Percentiles rank a stretch among this genome's conserved stretches.
Conservation (phyloP, 2,113 vertebrate species). For the Miniopterus natalensis region DNA sequence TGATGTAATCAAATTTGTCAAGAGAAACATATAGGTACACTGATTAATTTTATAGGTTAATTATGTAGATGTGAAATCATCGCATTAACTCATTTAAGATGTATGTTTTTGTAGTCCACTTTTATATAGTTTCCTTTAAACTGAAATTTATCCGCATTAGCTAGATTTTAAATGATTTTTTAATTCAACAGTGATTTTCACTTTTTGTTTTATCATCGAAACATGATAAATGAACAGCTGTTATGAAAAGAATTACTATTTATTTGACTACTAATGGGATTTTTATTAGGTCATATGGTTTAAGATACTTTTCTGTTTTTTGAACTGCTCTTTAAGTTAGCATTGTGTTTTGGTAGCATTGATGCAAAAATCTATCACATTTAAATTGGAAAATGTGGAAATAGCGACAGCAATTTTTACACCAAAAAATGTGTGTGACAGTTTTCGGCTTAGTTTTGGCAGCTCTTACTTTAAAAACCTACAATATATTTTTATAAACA, state of each 20-base stretch:
- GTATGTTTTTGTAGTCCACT: background rate
- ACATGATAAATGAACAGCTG: background rate
- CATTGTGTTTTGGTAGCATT: background rate
- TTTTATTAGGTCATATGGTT: background rate
- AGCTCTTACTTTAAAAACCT: conserved; percentile 48
- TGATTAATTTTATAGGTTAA: background rate
- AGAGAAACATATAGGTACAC: background rate
- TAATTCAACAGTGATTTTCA: background rate
- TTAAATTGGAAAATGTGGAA: background rate
- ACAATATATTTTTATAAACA: background rate
- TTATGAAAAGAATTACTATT: background rate
- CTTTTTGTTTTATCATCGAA: conserved; percentile 8
- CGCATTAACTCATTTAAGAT: background rate
- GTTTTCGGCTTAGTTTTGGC: conserved; percentile 61
- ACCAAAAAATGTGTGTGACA: background rate
- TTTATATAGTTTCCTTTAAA: background rate
- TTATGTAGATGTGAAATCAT: background rate
- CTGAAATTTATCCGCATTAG: background rate
- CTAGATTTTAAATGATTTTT: background rate
- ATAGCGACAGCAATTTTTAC: conserved; percentile 2
- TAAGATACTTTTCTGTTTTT: background rate
- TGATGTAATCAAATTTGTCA: background rate
- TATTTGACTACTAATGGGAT: background rate
- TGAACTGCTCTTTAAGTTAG: background rate
- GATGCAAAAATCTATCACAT: background rate